These are phyloP conservation scores for Eupeodes corollae DNA, from an alignment of 1,140 invertebrate genomes.

Conservation along the genomic window DNA sequence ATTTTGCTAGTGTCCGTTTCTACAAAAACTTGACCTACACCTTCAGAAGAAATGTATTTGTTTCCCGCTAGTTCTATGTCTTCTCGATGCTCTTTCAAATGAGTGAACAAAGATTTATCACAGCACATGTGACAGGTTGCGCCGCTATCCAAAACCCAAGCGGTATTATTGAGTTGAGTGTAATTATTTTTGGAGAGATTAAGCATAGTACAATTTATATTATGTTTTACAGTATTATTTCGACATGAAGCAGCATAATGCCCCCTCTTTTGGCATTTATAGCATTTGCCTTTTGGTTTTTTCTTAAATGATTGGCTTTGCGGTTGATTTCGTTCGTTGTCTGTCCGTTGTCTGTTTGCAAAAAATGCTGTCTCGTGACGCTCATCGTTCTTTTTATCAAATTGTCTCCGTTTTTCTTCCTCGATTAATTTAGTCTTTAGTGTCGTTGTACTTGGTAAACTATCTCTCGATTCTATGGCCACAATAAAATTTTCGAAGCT, in stretches of 20 bases:
- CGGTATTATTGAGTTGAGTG: too few relatives aligned
- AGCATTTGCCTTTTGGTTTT: neutral
- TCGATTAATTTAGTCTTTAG: slow-evolving; percentile 3
- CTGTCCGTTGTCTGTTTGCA: neutral
- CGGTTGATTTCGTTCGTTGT: neutral
- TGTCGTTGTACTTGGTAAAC: neutral
- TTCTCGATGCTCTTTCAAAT: neutral
- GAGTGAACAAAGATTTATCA: neutral
- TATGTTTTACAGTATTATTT: too few relatives aligned
- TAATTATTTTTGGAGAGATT: too few relatives aligned
- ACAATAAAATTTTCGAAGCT: slow-evolving; percentile 5
- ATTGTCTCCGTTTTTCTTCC: neutral
- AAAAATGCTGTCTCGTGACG: neutral
- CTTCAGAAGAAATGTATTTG: neutral
- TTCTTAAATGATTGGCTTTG: neutral
- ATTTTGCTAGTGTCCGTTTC: neutral
- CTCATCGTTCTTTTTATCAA: too few relatives aligned
- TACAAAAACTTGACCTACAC: slow-evolving; percentile 1
- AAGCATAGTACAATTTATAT: too few relatives aligned
- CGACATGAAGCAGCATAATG: too few relatives aligned
- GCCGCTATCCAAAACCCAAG: neutral
- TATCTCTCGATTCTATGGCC: slow-evolving; percentile 4
- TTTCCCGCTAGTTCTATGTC: neutral
- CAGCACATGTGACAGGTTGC: slow-evolving; percentile 1
- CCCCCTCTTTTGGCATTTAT: too few relatives aligned